Evolutionary conservation across 2,888 invertebrate genomes (phyloP).

Genomic region (Pandemis heparana): DNA sequence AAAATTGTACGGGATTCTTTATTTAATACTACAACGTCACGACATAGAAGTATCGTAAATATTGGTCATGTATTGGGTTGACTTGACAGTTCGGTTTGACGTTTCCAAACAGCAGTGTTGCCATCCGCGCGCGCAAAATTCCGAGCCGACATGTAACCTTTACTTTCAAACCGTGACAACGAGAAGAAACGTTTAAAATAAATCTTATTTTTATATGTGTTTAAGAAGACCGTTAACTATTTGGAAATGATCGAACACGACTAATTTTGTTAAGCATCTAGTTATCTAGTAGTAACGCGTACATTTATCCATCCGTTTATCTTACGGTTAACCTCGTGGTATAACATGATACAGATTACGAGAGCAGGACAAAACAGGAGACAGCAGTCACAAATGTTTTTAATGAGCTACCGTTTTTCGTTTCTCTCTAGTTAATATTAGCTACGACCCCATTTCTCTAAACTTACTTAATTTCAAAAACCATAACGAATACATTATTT

Average conservation of each 20-base stretch:
- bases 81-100: not conserved
- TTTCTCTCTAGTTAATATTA: too few species aligned
- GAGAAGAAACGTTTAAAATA: constrained; percentile 33
- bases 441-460: too few species aligned
- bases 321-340: constrained; percentile 23
- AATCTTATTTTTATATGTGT: constrained; percentile 36
- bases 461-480: too few species aligned
- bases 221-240: constrained; percentile 41
- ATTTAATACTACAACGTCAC: too few species aligned
- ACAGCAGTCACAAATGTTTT: not conserved
- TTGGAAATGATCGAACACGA: constrained; percentile 41
- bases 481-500: too few species aligned
- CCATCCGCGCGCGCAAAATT: constrained; percentile 25
- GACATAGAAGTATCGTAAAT: not conserved
- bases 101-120: constrained; percentile 14
- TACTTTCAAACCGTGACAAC: constrained; percentile 27
- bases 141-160: constrained; percentile 17
- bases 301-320: constrained; percentile 37
- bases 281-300: constrained; percentile 40
- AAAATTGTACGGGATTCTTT: not conserved
- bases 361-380: not conserved
- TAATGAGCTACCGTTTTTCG: too few species aligned
- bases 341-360: not conserved
- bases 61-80: not conserved
- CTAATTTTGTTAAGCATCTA: constrained; percentile 42